Conservation (phyloP, 35 echinoderm and acorn worm species). For the Diadema setosum region DNA sequence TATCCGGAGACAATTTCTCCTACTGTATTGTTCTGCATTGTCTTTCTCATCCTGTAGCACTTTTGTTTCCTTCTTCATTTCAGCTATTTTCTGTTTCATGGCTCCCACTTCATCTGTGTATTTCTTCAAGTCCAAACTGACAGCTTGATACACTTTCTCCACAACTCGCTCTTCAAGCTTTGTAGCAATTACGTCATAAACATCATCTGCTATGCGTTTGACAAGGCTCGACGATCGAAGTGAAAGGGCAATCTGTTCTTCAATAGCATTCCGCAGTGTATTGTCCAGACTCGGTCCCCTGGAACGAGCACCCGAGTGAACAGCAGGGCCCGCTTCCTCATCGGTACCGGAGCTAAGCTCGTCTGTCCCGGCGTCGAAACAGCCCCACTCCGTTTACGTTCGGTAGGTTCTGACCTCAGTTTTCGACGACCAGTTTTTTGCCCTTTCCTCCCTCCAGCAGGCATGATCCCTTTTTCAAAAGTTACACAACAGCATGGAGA, state of each 20-base stretch:
- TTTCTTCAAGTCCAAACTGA: background rate
- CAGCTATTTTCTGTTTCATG: background rate
- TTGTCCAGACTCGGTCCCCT: background rate
- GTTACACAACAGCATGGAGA: no score
- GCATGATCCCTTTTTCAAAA: no score
- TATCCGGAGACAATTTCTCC: slow-evolving; percentile 18
- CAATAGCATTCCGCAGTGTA: background rate
- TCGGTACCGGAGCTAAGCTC: background rate
- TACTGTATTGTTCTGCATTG: slow-evolving; percentile 2
- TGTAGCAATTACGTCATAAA: background rate
- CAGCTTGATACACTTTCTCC: background rate
- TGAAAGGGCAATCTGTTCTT: background rate
- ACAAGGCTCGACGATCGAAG: background rate
- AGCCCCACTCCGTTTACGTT: background rate
- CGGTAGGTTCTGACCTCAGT: background rate
- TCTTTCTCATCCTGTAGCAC: background rate
- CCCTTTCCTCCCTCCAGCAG: background rate
- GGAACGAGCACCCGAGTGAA: background rate
- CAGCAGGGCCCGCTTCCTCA: no score
- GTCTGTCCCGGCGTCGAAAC: background rate
- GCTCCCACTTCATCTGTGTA: background rate
- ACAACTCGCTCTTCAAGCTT: background rate
- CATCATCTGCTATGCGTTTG: background rate
- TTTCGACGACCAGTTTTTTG: background rate
- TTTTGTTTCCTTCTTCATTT: background rate